phyloP scores from a whole-genome alignment of 2,113 vertebrate genomes.

The Stegostoma tigrinum region DNA sequence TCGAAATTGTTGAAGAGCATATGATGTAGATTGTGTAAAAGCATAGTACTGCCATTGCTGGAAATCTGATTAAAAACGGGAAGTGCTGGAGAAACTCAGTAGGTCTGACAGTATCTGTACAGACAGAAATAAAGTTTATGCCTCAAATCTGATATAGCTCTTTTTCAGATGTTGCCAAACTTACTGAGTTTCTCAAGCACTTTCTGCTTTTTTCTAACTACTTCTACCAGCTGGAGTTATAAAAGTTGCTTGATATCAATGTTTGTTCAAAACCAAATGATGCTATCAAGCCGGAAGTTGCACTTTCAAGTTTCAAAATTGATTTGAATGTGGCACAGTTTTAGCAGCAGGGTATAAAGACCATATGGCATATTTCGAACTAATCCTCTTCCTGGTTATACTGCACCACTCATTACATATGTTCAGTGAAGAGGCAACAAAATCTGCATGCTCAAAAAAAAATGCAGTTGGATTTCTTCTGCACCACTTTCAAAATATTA shows the following conservation, averaged over 20 bases:
- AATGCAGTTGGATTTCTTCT: background rate
- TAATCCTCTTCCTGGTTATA: background rate
- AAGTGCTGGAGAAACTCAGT: no score
- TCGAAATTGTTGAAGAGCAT: background rate
- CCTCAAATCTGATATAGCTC: no score
- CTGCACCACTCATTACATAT: background rate
- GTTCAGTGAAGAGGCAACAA: constrained; percentile 14
- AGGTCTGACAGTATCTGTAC: no score
- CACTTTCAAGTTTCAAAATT: background rate
- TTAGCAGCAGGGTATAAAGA: background rate
- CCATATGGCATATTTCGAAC: constrained; percentile 13
- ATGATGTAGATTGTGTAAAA: background rate
- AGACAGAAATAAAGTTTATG: no score
- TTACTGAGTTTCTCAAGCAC: no score
- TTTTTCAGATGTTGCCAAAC: no score
- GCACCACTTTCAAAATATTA: background rate
- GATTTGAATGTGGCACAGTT: background rate
- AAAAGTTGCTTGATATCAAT: background rate
- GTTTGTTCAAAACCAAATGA: background rate
- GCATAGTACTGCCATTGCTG: no score
- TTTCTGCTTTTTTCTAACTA: background rate
- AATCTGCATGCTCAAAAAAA: constrained; percentile 17
- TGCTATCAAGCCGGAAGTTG: background rate
- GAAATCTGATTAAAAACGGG: no score
- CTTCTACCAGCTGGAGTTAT: background rate